Percentiles rank a stretch among this genome's conserved stretches.
phyloP scores from a whole-genome alignment of 2,113 vertebrate species.

The Lathamus discolor region DNA sequence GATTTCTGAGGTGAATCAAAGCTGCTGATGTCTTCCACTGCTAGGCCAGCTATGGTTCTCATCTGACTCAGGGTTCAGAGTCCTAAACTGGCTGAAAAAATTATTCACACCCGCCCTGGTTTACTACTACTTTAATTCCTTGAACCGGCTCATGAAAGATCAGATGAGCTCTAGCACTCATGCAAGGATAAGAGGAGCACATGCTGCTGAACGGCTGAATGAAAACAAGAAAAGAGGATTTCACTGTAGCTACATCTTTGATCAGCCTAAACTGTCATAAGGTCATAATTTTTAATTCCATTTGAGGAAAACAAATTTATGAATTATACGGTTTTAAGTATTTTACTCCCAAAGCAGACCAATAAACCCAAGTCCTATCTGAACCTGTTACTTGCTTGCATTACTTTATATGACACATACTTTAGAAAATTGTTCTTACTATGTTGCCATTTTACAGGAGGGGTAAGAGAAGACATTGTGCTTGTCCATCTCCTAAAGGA shows the following conservation, averaged over 20 bases:
- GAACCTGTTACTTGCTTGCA: background rate
- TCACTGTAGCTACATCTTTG: background rate
- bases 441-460: background rate
- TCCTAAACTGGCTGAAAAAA: background rate
- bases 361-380: background rate
- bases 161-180: background rate
- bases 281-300: background rate
- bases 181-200: background rate
- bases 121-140: background rate
- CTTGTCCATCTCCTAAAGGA: background rate
- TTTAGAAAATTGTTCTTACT: background rate
- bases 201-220: background rate
- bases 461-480: background rate
- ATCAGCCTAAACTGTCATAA: background rate
- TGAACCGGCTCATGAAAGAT: background rate
- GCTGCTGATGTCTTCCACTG: background rate
- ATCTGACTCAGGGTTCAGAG: background rate
- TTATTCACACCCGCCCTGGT: background rate
- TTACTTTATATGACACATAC: background rate
- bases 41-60: background rate
- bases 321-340: background rate
- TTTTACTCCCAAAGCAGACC: background rate
- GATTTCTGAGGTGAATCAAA: background rate
- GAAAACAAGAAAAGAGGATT: background rate
- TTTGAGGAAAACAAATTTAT: background rate